Conservation (phyloP, 2,797 vertebrate genomes). For the Sebastes umbrosus region DNA sequence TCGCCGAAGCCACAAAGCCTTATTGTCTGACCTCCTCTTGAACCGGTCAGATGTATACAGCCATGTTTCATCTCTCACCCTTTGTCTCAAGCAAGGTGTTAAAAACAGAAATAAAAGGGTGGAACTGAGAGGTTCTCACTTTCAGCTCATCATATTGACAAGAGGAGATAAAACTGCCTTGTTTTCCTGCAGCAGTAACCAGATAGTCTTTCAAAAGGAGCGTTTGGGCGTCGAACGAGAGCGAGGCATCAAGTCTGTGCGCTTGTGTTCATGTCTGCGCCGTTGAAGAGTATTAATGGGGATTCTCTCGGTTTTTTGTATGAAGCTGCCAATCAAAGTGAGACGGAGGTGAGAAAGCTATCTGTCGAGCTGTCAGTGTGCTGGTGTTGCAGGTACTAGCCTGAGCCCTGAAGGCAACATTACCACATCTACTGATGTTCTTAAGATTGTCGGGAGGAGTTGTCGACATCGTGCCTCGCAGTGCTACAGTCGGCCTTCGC, state of each 20-base stretch:
- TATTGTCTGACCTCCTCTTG: slow-evolving; percentile 56
- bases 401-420: slow-evolving; percentile 61
- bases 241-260: background rate
- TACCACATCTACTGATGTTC: slow-evolving; percentile 43
- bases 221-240: slow-evolving; percentile 23
- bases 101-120: slow-evolving; percentile 59
- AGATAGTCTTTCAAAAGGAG: slow-evolving; percentile 51
- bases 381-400: slow-evolving; percentile 55
- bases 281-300: slow-evolving; percentile 30
- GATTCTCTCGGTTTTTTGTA: slow-evolving; percentile 12
- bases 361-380: slow-evolving; percentile 45
- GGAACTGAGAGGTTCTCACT: slow-evolving; percentile 48
- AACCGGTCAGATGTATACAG: slow-evolving; percentile 13
- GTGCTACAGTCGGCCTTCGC: slow-evolving; percentile 18
- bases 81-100: slow-evolving; percentile 57
- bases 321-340: slow-evolving; percentile 56
- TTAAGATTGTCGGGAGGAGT: slow-evolving; percentile 43
- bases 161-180: slow-evolving; percentile 34
- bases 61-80: slow-evolving; percentile 19
- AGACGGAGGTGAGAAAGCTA: slow-evolving; percentile 52
- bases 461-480: slow-evolving; percentile 61
- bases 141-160: slow-evolving; percentile 57
- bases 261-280: slow-evolving; percentile 8
- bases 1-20: slow-evolving; percentile 35
- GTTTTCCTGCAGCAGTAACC: slow-evolving; percentile 68